Base-by-base conservation (phyloP, 2,113 vertebrate species). In the Chionomys nivalis region DNA sequence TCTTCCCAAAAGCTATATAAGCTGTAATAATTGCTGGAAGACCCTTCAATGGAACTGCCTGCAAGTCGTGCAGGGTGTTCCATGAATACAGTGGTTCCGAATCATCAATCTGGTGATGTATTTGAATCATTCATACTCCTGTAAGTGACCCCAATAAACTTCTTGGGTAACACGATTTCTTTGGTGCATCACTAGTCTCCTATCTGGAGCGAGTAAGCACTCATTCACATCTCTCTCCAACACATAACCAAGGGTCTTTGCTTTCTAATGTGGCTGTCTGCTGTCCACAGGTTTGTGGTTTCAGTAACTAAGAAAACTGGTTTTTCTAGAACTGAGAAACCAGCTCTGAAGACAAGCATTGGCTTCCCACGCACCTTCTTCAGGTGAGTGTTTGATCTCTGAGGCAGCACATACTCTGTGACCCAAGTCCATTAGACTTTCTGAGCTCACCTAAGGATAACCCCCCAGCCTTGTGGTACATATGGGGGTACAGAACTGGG, bases 191-290 rank as follows among this genome's bases (percentile, higher is more conserved):
- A 16, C 52, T 16, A 55, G 52, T 55, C 52, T 16, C 52, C 52
- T 63, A 63, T 17, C 58, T 63, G 7, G 24, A 28, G 42, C 2
- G 7, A 39, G 14, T 39, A 63, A 39, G 39, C 14, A 4, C 26
- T 65, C 24, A 21, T 31, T 31, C n/a, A 42, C 24, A 6, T 44
- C 39, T 85, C 82, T 65, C 39, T 14, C 26, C 24, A 31, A 39
- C 61, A 65, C 4, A 65, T 14, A 44, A 85, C 6, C 39, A 28
- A 65, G 26, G 24, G 39, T 4, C 58, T 85, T 31, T 85, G 58
- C 26, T 44, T 52, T 39, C 87, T 36, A 0, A 3, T 2, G 0
- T 0, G 0, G 24, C 10, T 0, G 0, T 31, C 79, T 73, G 61
- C 47, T 21, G 1, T 16, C 7, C 3, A 1, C 3, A 52, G 42